These are phyloP conservation scores for Dipodomys spectabilis DNA, from an alignment of 2,113 vertebrate genomes.

Conservation along the genomic window DNA sequence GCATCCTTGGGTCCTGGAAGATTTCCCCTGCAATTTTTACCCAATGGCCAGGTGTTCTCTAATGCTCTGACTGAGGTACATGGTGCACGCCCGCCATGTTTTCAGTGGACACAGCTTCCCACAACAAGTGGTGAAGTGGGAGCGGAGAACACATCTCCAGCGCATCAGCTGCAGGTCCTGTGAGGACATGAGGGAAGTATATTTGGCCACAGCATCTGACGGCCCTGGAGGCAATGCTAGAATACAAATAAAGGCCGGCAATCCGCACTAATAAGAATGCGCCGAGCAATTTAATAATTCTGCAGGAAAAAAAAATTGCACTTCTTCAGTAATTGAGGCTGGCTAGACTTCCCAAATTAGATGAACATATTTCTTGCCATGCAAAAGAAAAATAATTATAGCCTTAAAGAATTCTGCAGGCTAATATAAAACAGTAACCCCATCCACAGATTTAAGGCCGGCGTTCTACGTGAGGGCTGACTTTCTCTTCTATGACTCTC, in stretches of 20 bases:
- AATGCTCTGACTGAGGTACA: too few species aligned
- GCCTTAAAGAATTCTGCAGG: not conserved
- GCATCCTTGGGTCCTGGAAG: too few species aligned
- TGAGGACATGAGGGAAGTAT: fast-evolving
- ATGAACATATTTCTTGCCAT: constrained; percentile 4
- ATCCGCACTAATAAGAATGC: not conserved
- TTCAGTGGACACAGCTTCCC: too few species aligned
- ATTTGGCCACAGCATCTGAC: not conserved
- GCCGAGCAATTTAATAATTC: not conserved
- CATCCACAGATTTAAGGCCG: not conserved
- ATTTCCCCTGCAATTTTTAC: too few species aligned
- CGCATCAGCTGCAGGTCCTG: not conserved
- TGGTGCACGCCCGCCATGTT: too few species aligned
- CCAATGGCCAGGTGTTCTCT: too few species aligned
- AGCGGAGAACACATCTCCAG: too few species aligned
- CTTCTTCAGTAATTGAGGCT: not conserved
- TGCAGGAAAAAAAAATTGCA: constrained; percentile 45
- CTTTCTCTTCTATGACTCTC: not conserved
- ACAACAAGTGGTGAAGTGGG: too few species aligned
- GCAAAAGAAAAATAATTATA: constrained; percentile 20
- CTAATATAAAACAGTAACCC: not conserved
- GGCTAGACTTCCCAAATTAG: not conserved
- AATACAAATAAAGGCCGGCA: not conserved
- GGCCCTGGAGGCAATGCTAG: not conserved
- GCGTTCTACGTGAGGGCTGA: not conserved